Conservation (phyloP, 2,797 vertebrate species). For the Rhinella marina region DNA sequence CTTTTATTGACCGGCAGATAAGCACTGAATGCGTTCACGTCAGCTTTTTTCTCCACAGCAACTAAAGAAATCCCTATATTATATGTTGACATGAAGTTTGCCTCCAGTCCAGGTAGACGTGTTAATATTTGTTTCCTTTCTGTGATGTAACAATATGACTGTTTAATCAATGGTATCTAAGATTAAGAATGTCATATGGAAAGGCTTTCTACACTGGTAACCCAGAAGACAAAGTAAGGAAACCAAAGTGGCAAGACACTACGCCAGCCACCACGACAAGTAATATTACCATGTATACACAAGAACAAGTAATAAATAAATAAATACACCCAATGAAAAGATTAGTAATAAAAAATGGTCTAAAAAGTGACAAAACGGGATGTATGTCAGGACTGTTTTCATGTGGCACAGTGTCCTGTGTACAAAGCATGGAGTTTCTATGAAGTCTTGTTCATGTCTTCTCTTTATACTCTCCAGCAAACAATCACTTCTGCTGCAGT, state of each 20-base stretch:
- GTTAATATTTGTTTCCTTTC: not conserved
- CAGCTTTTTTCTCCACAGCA: constrained; percentile 1
- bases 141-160: not conserved
- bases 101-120: not conserved
- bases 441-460: no score
- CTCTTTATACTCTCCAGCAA: no score
- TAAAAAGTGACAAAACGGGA: no score
- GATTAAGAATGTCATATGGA: not conserved
- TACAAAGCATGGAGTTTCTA: no score
- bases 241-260: not conserved
- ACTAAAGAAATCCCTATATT: not conserved
- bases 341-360: no score
- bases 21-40: not conserved
- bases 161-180: not conserved
- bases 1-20: constrained; percentile 40
- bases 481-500: no score
- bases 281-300: no score
- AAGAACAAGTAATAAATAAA: no score
- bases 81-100: not conserved
- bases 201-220: not conserved
- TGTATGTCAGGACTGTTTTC: no score
- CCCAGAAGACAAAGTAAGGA: not conserved
- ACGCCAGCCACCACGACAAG: no score
- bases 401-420: no score
- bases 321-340: no score